phyloP scores from a whole-genome alignment of 2,113 vertebrate species.

The Pseudopodoces humilis region DNA sequence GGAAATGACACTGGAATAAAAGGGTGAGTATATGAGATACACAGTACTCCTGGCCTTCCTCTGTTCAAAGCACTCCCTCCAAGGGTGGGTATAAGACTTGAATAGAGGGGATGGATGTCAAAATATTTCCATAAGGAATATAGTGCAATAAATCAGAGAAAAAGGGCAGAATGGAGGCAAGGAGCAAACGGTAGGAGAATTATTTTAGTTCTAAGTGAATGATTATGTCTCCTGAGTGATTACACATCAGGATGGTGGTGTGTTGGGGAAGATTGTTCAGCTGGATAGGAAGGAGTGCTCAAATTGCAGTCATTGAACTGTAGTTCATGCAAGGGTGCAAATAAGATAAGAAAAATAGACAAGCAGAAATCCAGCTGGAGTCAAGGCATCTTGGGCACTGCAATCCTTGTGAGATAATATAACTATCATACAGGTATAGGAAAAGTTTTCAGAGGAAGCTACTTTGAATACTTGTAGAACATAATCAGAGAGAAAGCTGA shows the following conservation, averaged over 20 bases:
- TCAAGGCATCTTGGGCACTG: rapidly evolving
- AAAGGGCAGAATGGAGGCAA: slow-evolving; percentile 51
- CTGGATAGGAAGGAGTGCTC: slow-evolving; percentile 10
- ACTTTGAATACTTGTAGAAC: neutral
- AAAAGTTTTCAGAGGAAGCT: neutral
- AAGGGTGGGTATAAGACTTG: slow-evolving; percentile 35
- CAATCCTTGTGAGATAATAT: neutral
- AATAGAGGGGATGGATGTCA: slow-evolving; percentile 48
- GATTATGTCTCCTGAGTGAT: slow-evolving; percentile 57
- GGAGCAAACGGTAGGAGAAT: slow-evolving; percentile 19
- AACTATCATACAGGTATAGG: neutral
- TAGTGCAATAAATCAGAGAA: slow-evolving; percentile 54
- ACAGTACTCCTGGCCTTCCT: slow-evolving; percentile 25
- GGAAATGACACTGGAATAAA: slow-evolving; percentile 63
- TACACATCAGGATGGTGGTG: neutral
- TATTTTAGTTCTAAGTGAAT: slow-evolving; percentile 61
- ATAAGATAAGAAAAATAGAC: neutral
- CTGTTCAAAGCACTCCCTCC: slow-evolving; percentile 55
- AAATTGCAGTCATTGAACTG: neutral
- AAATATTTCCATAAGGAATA: slow-evolving; percentile 62
- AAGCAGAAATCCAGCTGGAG: neutral
- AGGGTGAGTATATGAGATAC: slow-evolving; percentile 48
- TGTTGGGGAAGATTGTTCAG: slow-evolving; percentile 17
- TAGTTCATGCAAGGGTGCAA: neutral
- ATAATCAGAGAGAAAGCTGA: neutral